These are phyloP conservation scores for Nothura maculosa DNA, from an alignment of 2,797 vertebrate species.

Conservation along the genomic window DNA sequence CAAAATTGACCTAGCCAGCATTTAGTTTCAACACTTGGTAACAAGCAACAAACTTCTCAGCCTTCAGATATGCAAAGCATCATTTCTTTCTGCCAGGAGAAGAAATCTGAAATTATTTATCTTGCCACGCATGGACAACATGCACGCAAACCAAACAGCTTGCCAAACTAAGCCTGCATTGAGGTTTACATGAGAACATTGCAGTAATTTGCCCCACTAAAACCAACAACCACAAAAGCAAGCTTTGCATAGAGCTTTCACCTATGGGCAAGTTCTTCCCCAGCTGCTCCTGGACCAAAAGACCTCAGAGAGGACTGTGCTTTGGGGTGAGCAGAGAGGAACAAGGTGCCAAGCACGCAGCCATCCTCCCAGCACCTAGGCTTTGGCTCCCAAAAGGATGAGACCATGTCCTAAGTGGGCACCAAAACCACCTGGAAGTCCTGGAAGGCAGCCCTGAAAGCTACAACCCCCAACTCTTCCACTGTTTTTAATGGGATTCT, in stretches of 20 bases:
- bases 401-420: neutral
- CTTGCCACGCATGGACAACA: neutral
- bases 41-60: neutral
- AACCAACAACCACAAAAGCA: too few relatives aligned
- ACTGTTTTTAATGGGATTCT: too few relatives aligned
- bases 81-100: neutral
- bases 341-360: too few relatives aligned
- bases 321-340: neutral
- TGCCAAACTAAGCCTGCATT: neutral
- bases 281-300: too few relatives aligned
- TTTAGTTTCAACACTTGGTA: neutral
- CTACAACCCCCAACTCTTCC: too few relatives aligned
- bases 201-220: neutral
- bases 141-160: neutral
- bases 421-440: neutral
- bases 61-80: neutral
- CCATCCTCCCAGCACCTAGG: neutral
- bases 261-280: too few relatives aligned
- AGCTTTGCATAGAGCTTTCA: too few relatives aligned
- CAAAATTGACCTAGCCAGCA: neutral
- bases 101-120: neutral
- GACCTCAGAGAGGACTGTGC: too few relatives aligned
- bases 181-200: neutral
- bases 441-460: neutral
- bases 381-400: too few relatives aligned